These are phyloP conservation scores for Otocyon megalotis DNA, from an alignment of 2,113 vertebrate genomes.

Conservation along the genomic window DNA sequence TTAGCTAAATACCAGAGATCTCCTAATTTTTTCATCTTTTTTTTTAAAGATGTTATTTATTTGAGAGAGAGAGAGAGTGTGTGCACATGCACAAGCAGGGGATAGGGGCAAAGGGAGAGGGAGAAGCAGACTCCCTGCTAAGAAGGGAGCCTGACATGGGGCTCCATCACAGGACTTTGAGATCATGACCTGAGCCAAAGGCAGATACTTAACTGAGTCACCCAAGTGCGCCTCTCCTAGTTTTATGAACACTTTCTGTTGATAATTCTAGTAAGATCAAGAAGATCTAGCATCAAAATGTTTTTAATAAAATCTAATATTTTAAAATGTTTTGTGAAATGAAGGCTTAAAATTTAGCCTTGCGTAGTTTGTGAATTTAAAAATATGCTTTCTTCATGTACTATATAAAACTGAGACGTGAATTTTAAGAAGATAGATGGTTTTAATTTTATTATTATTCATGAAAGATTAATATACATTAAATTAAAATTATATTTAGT, in stretches of 20 bases:
- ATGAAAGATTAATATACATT: slow-evolving; percentile 6
- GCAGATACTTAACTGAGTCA: not conserved
- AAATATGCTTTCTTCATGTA: not conserved
- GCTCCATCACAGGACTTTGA: not conserved
- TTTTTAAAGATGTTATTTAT: not conserved
- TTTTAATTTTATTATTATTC: slow-evolving; percentile 29
- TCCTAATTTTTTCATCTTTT: not conserved
- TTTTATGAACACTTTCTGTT: not conserved
- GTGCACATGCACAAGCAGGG: not conserved
- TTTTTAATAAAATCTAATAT: not conserved
- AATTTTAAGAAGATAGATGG: slow-evolving; percentile 35
- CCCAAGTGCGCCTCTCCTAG: not conserved
- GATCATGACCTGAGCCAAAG: not conserved
- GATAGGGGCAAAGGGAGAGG: not conserved
- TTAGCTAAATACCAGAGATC: not conserved
- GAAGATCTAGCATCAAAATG: not conserved
- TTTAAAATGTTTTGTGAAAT: not conserved
- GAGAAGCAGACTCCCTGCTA: not conserved
- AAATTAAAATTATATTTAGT: slow-evolving; percentile 35
- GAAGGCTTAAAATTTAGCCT: slow-evolving; percentile 35
- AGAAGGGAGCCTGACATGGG: not conserved
- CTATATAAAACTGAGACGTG: slow-evolving; percentile 4
- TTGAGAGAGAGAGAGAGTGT: not conserved
- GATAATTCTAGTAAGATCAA: slow-evolving; percentile 8
- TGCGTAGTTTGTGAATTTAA: not conserved